Percentiles rank a stretch among this genome's conserved stretches.
phyloP scores from a whole-genome alignment of 2,113 vertebrate genomes.

The Psilopogon haemacephalus region DNA sequence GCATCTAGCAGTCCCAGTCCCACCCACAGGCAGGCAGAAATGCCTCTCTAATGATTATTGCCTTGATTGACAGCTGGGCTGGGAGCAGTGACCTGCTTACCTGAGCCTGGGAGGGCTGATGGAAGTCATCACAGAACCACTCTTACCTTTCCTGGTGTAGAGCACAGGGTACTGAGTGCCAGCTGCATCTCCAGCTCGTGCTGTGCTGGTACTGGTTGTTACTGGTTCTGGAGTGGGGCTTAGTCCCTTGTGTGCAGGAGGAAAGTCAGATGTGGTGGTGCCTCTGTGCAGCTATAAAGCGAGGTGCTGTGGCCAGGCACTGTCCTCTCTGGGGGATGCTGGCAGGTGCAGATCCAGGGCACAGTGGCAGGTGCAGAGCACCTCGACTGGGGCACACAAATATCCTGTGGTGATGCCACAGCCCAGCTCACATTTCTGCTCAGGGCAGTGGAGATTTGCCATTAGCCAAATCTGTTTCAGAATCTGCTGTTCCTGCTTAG shows the following conservation, averaged over 20 bases:
- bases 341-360: not conserved
- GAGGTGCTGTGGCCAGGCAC: not conserved
- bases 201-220: not conserved
- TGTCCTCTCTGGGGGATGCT: not conserved
- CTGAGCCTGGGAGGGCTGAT: not conserved
- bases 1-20: not conserved
- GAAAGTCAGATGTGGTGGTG: not conserved
- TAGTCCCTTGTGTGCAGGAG: not conserved
- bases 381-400: not conserved
- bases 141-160: not conserved
- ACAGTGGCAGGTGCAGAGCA: not conserved
- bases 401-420: not conserved
- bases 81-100: not conserved
- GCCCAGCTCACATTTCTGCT: not conserved
- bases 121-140: not conserved
- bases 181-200: not conserved
- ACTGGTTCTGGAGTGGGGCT: not conserved
- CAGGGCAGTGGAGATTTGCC: not conserved
- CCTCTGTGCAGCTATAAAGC: not conserved
- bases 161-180: not conserved
- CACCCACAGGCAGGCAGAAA: not conserved
- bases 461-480: not conserved
- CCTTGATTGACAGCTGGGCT: not conserved
- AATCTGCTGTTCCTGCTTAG: not conserved
- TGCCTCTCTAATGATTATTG: not conserved